Conservation (phyloP, 1,140 invertebrate genomes). For the Hydropsyche tenuis region DNA sequence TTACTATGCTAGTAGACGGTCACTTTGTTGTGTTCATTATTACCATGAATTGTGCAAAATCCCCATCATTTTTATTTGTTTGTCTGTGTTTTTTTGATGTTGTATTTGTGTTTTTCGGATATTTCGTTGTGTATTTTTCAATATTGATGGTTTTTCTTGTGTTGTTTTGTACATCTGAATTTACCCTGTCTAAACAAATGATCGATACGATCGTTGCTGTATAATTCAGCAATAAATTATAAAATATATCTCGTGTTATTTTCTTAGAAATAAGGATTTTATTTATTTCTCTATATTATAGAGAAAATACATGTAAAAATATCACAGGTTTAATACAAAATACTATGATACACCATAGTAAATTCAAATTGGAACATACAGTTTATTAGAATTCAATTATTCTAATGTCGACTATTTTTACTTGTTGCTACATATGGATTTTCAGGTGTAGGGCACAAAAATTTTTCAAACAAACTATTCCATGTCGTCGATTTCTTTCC, state of each 20-base stretch:
- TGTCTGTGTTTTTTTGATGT: no score
- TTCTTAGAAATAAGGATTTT: no score
- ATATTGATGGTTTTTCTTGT: no score
- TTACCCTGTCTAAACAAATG: background rate
- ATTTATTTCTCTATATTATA: background rate
- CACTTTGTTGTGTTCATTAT: slow-evolving; percentile 27
- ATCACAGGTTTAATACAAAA: background rate
- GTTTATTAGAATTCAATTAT: background rate
- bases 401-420: slow-evolving; percentile 51
- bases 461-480: slow-evolving; percentile 51
- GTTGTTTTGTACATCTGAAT: no score
- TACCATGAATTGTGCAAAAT: no score
- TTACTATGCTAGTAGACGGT: slow-evolving; percentile 20
- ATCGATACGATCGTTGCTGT: slow-evolving; percentile 5
- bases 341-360: background rate
- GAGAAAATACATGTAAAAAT: background rate
- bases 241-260: background rate
- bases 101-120: no score
- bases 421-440: slow-evolving; percentile 54
- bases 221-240: slow-evolving; percentile 22
- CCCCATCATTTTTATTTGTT: no score
- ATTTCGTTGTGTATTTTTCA: no score
- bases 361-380: background rate
- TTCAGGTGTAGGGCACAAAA: slow-evolving; percentile 54
- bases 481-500: slow-evolving; percentile 53